Evolutionary conservation across 2,888 invertebrate genomes (phyloP).

Genomic region (Agrochola macilenta): DNA sequence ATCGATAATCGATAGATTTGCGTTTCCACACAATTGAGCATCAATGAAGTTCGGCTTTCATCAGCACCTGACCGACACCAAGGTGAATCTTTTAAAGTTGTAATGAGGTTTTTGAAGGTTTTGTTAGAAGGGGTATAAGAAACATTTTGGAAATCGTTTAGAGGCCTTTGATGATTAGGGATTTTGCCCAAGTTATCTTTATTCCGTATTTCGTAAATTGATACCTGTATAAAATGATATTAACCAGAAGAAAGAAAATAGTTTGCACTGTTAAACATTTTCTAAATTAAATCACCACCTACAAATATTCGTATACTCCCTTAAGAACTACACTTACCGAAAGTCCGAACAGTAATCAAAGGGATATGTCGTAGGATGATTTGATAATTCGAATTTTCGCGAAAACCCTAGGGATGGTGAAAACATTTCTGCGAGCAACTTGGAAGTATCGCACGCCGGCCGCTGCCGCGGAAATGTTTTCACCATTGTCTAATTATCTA

Average conservation of each 20-base stretch:
- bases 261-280: not conserved
- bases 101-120: constrained; percentile 46
- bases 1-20: constrained; percentile 71
- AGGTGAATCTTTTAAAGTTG: constrained; percentile 22
- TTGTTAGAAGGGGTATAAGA: not conserved
- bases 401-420: no score
- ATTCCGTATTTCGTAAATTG: not conserved
- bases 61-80: constrained; percentile 46
- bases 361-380: no score
- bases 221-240: no score
- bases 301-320: no score
- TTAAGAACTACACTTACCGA: no score
- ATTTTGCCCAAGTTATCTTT: not conserved
- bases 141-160: not conserved
- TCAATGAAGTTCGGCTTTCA: constrained; percentile 60
- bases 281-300: not conserved
- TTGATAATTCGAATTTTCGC: no score
- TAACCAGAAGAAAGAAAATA: not conserved
- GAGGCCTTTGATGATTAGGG: not conserved
- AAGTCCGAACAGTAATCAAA: no score
- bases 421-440: no score
- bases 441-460: no score
- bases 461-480: no score
- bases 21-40: constrained; percentile 71
- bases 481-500: no score